These are phyloP conservation scores for Amiota communis DNA, from an alignment of 2,888 invertebrate genomes.

Conservation along the genomic window DNA sequence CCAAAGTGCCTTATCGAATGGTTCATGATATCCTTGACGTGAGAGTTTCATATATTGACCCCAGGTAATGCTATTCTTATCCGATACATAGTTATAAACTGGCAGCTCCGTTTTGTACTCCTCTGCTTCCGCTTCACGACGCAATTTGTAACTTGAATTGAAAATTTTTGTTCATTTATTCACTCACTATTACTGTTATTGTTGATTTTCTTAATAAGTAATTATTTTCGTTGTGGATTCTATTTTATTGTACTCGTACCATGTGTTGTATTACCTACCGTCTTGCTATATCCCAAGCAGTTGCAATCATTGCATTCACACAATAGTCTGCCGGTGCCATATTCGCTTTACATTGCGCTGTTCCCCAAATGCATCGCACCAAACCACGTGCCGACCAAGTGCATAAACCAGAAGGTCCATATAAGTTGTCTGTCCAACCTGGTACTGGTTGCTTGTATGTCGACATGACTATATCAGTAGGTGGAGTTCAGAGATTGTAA, in stretches of 20 bases:
- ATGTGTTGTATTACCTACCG: too few species aligned
- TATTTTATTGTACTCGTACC: slow-evolving; percentile 33
- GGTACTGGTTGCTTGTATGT: slow-evolving; percentile 74
- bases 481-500: slow-evolving; percentile 14
- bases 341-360: slow-evolving; percentile 69
- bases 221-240: slow-evolving; percentile 13
- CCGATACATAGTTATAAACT: slow-evolving; percentile 73
- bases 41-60: slow-evolving; percentile 73
- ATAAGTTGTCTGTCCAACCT: slow-evolving; percentile 74
- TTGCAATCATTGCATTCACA: slow-evolving; percentile 73
- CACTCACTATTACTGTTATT: not conserved
- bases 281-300: slow-evolving; percentile 72
- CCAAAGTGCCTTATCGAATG: slow-evolving; percentile 73
- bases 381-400: slow-evolving; percentile 72
- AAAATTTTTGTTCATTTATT: too few species aligned
- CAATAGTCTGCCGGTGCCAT: slow-evolving; percentile 73
- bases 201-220: not conserved
- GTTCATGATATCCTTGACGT: slow-evolving; percentile 72
- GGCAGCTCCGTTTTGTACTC: slow-evolving; percentile 66
- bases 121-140: too few species aligned
- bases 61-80: slow-evolving; percentile 73
- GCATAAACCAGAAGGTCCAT: slow-evolving; percentile 73
- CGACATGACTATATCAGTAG: slow-evolving; percentile 70
- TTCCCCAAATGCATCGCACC: slow-evolving; percentile 72
- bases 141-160: too few species aligned